A percentile compares a stretch with the other conserved stretches of the same genome.
phyloP scores from a whole-genome alignment of 2,888 invertebrate genomes.

The Amphimallon solstitiale region DNA sequence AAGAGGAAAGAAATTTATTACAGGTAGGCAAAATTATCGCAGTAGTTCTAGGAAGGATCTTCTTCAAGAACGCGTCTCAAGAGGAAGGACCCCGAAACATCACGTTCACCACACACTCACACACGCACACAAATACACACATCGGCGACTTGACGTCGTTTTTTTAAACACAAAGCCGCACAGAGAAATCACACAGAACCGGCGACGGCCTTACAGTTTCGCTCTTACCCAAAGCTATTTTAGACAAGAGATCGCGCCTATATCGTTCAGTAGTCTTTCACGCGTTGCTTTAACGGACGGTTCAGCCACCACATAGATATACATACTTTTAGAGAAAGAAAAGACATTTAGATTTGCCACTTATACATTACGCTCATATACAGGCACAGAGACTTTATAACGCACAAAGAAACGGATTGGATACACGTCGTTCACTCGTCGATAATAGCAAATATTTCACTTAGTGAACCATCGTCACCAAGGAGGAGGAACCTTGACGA shows the following conservation, averaged over 20 bases:
- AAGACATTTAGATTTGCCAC: slow-evolving; percentile 10
- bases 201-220: slow-evolving; percentile 12
- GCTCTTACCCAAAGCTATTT: slow-evolving; percentile 49
- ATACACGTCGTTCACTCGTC: slow-evolving; percentile 16
- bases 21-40: too few species aligned
- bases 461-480: too few species aligned
- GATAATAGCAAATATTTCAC: slow-evolving; percentile 25
- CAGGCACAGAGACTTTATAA: slow-evolving; percentile 39
- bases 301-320: slow-evolving; percentile 36
- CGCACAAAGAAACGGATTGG: slow-evolving; percentile 38
- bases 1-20: too few species aligned
- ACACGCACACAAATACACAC: neutral
- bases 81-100: slow-evolving; percentile 3
- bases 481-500: slow-evolving; percentile 52
- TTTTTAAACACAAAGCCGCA: slow-evolving; percentile 16
- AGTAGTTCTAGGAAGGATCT: too few species aligned
- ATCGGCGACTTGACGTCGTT: slow-evolving; percentile 19
- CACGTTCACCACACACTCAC: neutral
- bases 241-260: slow-evolving; percentile 45
- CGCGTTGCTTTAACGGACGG: slow-evolving; percentile 56
- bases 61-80: neutral
- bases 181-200: too few species aligned
- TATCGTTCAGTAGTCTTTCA: slow-evolving; percentile 55
- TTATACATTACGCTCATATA: too few species aligned
- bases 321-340: neutral